Conservation (phyloP, 2,113 vertebrate genomes). For the Rissa tridactyla region DNA sequence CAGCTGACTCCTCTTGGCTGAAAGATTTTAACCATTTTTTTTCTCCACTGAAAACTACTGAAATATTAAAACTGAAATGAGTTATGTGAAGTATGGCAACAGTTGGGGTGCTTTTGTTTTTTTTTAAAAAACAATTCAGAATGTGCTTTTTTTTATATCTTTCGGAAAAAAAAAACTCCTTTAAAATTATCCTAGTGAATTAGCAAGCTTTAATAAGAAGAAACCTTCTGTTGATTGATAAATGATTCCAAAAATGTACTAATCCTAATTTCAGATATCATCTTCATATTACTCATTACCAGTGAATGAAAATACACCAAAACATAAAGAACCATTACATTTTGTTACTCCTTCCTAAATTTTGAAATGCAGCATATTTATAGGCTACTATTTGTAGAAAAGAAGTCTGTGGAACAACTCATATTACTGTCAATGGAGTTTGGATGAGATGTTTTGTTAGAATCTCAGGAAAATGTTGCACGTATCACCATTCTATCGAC, state of each 20-base stretch:
- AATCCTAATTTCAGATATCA: background rate
- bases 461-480: conserved; percentile 66
- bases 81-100: background rate
- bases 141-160: background rate
- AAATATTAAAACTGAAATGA: background rate
- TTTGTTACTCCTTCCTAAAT: conserved; percentile 45
- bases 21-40: background rate
- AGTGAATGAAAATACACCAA: background rate
- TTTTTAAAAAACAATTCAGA: background rate
- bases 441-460: conserved; percentile 23
- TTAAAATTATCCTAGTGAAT: background rate
- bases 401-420: background rate
- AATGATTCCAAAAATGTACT: background rate
- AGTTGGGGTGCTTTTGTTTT: background rate
- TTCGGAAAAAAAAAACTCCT: background rate
- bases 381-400: conserved; percentile 48
- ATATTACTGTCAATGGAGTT: background rate
- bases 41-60: background rate
- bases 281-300: background rate
- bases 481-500: conserved; percentile 65
- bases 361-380: conserved; percentile 49
- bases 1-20: background rate
- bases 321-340: background rate
- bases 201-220: background rate
- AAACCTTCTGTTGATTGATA: background rate